Conservation (phyloP, 1,140 invertebrate genomes). For the Micrasema longulum region DNA sequence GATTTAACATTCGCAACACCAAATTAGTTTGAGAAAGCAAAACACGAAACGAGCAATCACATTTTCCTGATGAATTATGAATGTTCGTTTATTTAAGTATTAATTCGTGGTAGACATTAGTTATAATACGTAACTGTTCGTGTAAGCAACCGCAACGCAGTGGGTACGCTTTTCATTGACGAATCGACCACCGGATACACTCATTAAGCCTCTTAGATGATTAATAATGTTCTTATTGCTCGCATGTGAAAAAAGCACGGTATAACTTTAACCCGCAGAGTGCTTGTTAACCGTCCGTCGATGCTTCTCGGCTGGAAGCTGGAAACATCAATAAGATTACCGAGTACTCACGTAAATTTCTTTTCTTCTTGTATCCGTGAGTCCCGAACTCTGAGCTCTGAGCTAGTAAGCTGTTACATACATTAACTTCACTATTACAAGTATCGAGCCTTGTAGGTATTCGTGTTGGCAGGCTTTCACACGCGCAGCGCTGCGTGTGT, state of each 20-base stretch:
- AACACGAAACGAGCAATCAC: conserved; percentile 12
- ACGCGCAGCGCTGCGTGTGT: too few species aligned
- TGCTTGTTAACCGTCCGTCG: neutral
- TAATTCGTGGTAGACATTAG: neutral
- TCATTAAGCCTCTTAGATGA: conserved; percentile 24
- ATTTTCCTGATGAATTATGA: conserved; percentile 6
- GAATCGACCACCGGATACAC: conserved; percentile 8
- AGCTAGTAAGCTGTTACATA: too few species aligned
- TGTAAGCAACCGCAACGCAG: neutral
- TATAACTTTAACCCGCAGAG: neutral
- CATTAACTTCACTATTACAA: too few species aligned
- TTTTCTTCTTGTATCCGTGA: neutral
- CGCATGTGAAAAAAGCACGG: neutral
- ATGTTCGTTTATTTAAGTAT: neutral
- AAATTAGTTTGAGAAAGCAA: conserved; percentile 16
- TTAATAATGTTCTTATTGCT: conserved; percentile 16
- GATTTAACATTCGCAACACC: conserved; percentile 15
- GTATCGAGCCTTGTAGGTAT: too few species aligned
- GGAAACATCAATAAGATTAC: neutral
- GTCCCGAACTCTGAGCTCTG: too few species aligned
- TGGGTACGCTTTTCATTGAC: conserved; percentile 18
- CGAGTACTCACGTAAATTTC: neutral
- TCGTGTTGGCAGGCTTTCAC: too few species aligned
- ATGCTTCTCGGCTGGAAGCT: conserved; percentile 1
- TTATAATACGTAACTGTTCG: neutral